phyloP scores from a whole-genome alignment of 2,797 vertebrate genomes.

The Alca torda region DNA sequence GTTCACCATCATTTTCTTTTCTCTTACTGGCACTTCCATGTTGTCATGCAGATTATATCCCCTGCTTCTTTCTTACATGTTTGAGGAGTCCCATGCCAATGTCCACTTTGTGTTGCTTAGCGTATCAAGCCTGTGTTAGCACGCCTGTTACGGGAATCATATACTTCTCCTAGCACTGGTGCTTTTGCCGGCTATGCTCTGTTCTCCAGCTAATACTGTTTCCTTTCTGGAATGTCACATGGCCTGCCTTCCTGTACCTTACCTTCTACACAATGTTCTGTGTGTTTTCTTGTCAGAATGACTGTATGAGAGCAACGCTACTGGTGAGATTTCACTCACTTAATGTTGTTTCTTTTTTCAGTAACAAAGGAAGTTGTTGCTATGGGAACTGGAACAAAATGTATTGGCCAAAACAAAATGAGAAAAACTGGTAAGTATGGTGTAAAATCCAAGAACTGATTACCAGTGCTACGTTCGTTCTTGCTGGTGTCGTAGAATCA shows the following conservation, averaged over 20 bases:
- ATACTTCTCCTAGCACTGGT: not conserved
- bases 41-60: not conserved
- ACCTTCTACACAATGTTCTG: not conserved
- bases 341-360: conserved; percentile 41
- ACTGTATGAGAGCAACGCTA: not conserved
- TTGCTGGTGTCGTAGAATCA: not conserved
- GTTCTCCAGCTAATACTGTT: not conserved
- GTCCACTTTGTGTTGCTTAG: not conserved
- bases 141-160: fast-evolving
- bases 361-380: conserved; percentile 87
- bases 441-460: not conserved
- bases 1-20: not conserved
- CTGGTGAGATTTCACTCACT: not conserved
- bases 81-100: not conserved
- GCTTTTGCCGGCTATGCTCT: not conserved
- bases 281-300: not conserved
- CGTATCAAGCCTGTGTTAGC: not conserved
- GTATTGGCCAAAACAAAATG: conserved; percentile 88
- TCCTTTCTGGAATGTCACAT: not conserved
- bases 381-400: conserved; percentile 95
- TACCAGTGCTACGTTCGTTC: not conserved
- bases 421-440: conserved; percentile 82
- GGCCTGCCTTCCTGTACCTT: not conserved
- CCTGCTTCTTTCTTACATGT: fast-evolving
- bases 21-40: not conserved